These are phyloP conservation scores for Lobophora halterata DNA, from an alignment of 2,888 invertebrate species.

Conservation along the genomic window DNA sequence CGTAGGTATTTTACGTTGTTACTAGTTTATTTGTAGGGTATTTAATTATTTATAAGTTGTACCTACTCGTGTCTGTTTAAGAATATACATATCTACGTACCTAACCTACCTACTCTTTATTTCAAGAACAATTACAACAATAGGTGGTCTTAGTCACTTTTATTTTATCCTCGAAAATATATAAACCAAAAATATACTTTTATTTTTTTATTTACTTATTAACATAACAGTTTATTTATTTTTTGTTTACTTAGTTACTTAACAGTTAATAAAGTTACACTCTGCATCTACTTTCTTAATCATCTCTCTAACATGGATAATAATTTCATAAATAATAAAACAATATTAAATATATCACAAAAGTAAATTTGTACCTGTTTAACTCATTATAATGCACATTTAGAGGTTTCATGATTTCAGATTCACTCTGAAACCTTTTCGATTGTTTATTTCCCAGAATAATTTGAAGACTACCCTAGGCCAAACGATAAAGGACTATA, in stretches of 20 bases:
- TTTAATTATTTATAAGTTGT: constrained; percentile 59
- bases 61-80: constrained; percentile 57
- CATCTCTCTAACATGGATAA: constrained; percentile 31
- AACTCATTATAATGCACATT: constrained; percentile 12
- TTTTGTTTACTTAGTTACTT: too few species aligned
- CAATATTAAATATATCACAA: constrained; percentile 56
- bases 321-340: constrained; percentile 44
- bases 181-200: constrained; percentile 10
- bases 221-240: too few species aligned
- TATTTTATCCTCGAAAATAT: too few species aligned
- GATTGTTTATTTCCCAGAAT: too few species aligned
- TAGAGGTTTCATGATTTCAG: neutral
- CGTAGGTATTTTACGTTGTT: constrained; percentile 39
- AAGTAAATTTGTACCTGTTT: constrained; percentile 60
- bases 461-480: too few species aligned
- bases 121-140: too few species aligned
- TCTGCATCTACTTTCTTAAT: neutral
- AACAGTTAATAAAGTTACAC: too few species aligned
- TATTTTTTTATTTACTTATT: constrained; percentile 33
- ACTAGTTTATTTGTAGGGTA: constrained; percentile 44
- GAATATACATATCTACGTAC: constrained; percentile 36
- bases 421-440: constrained; percentile 4
- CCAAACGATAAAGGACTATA: too few species aligned
- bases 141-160: too few species aligned
- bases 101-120: constrained; percentile 1